Conservation (phyloP, 2,888 invertebrate species). For the Mythimna impura region DNA sequence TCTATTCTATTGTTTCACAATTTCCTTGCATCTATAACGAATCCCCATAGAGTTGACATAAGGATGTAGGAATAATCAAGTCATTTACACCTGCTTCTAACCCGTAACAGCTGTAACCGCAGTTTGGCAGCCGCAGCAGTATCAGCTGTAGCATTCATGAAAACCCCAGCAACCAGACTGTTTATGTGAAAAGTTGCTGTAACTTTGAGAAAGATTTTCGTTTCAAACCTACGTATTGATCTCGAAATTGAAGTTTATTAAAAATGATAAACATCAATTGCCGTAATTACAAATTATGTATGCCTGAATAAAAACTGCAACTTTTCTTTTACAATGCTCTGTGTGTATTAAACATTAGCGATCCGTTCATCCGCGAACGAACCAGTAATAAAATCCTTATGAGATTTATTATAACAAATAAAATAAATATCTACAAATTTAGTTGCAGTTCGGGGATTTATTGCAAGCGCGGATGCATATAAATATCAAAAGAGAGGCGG, state of each 20-base stretch:
- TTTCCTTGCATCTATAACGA: slow-evolving; percentile 12
- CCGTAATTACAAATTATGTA: slow-evolving; percentile 1
- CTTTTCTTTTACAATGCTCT: slow-evolving; percentile 11
- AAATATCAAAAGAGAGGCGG: slow-evolving; percentile 75
- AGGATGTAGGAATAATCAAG: slow-evolving; percentile 27
- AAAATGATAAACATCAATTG: slow-evolving; percentile 27
- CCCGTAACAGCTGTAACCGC: slow-evolving; percentile 33
- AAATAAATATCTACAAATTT: slow-evolving; percentile 36
- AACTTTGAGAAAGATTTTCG: background rate
- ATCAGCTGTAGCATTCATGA: slow-evolving; percentile 11
- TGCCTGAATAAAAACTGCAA: slow-evolving; percentile 1
- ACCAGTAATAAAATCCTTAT: slow-evolving; percentile 39
- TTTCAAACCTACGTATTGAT: background rate
- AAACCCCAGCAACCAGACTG: background rate
- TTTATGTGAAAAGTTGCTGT: background rate
- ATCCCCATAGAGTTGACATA: slow-evolving; percentile 13
- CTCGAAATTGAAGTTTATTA: background rate
- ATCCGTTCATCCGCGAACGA: slow-evolving; percentile 9
- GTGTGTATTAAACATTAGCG: slow-evolving; percentile 15
- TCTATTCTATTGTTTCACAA: slow-evolving; percentile 12
- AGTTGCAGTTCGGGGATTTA: slow-evolving; percentile 71
- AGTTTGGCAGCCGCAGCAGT: slow-evolving; percentile 27
- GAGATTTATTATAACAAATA: slow-evolving; percentile 38
- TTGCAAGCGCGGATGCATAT: slow-evolving; percentile 76
- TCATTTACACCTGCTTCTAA: slow-evolving; percentile 40